phyloP scores from a whole-genome alignment of 2,797 vertebrate species.

The Tachyglossus aculeatus region DNA sequence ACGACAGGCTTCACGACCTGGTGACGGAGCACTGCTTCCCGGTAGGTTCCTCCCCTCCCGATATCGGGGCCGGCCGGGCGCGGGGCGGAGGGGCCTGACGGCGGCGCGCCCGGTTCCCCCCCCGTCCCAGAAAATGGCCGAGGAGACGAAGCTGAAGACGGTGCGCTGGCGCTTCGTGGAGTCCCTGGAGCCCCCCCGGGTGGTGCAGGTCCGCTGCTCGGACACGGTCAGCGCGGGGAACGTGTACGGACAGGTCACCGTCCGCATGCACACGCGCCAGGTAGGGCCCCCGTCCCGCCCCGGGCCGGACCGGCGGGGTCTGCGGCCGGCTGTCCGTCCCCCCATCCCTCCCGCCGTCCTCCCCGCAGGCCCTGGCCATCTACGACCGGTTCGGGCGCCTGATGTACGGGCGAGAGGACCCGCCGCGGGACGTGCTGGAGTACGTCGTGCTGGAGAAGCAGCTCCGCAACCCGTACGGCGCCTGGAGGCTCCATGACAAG shows the following conservation, averaged over 20 bases:
- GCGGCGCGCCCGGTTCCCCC: neutral
- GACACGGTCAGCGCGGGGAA: slow-evolving; percentile 83
- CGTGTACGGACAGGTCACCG: slow-evolving; percentile 89
- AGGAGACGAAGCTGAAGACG: slow-evolving; percentile 87
- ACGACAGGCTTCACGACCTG: slow-evolving; percentile 83
- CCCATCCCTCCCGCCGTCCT: neutral
- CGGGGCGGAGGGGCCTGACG: too few species aligned
- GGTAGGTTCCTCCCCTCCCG: slow-evolving; percentile 72
- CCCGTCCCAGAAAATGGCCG: slow-evolving; percentile 86
- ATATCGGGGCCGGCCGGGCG: neutral
- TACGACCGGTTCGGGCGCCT: slow-evolving; percentile 93
- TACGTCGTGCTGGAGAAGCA: slow-evolving; percentile 92
- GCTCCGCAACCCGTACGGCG: slow-evolving; percentile 85
- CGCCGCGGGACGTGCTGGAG: slow-evolving; percentile 88
- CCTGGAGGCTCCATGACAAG: slow-evolving; percentile 93
- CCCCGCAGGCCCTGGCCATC: slow-evolving; percentile 83
- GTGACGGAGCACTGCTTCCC: slow-evolving; percentile 94
- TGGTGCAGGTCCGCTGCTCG: slow-evolving; percentile 87
- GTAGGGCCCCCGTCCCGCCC: too few species aligned
- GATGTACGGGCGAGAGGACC: slow-evolving; percentile 88
- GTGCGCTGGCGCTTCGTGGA: slow-evolving; percentile 88
- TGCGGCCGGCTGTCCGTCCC: too few species aligned
- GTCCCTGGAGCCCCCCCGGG: slow-evolving; percentile 84
- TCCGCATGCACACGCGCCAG: slow-evolving; percentile 92
- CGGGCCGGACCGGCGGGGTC: too few species aligned